A percentile compares a stretch with the other conserved stretches of the same genome.
phyloP scores from a whole-genome alignment of 2,888 invertebrate species.

The Craniophora ligustri region DNA sequence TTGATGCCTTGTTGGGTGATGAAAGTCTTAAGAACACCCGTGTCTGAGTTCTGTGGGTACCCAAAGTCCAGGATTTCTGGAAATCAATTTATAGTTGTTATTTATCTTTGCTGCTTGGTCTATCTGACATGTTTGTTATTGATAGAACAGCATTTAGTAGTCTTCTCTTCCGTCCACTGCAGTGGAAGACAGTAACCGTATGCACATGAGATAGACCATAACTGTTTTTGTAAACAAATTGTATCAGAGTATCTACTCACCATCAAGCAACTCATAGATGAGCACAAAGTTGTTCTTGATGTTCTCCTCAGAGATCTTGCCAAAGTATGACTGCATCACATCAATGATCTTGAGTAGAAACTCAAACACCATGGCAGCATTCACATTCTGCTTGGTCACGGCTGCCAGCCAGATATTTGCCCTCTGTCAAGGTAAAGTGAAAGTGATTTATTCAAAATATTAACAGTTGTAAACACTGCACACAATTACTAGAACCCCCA shows the following conservation, averaged over 20 bases:
- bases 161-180: no score
- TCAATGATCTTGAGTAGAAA: conserved; percentile 99
- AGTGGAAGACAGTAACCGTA: no score
- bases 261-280: conserved; percentile 99
- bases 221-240: no score
- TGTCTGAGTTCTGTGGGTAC: conserved; percentile 99
- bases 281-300: conserved; percentile 99
- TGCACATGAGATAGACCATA: no score
- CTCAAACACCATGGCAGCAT: conserved; percentile 99
- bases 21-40: conserved; percentile 99
- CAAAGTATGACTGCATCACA: conserved; percentile 99
- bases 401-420: conserved; percentile 99
- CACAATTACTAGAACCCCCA: no score
- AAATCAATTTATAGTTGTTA: conserved; percentile 22
- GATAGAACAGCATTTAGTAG: no score
- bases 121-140: no score
- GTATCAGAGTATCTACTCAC: no score
- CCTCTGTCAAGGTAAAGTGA: conserved; percentile 86
- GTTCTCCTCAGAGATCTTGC: conserved; percentile 99
- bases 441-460: no score
- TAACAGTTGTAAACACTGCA: no score
- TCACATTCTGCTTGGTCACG: conserved; percentile 99
- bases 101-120: no score
- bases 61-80: conserved; percentile 99
- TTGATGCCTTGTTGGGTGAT: conserved; percentile 99